phyloP scores from a whole-genome alignment of 2,888 invertebrate genomes.

The Boloria selene region DNA sequence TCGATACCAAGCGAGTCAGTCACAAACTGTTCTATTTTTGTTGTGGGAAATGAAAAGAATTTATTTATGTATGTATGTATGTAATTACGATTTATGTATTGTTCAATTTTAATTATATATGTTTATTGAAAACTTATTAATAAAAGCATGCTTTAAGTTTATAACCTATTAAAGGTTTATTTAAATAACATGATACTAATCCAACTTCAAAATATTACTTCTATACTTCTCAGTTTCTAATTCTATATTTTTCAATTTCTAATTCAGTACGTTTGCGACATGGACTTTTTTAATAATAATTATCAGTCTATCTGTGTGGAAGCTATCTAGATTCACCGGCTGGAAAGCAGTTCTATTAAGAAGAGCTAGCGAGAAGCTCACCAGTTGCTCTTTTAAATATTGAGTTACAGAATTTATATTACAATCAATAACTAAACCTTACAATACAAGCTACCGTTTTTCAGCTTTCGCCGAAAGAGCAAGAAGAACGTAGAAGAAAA shows the following conservation, averaged over 20 bases:
- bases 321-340: no score
- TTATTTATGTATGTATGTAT: constrained; percentile 51
- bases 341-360: not conserved
- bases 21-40: constrained; percentile 75
- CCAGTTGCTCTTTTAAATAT: no score
- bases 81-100: constrained; percentile 47
- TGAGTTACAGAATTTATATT: no score
- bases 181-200: no score
- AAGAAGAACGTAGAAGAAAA: no score
- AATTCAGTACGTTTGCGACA: no score
- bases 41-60: constrained; percentile 59
- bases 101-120: constrained; percentile 40
- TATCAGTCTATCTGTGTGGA: not conserved
- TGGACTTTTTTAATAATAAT: not conserved
- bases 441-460: no score
- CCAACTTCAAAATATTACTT: no score
- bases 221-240: no score
- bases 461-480: no score
- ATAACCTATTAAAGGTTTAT: not conserved
- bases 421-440: no score
- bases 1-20: constrained; percentile 54
- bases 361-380: not conserved
- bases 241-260: no score
- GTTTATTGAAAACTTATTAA: constrained; percentile 3
- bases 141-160: not conserved